Base-by-base conservation (phyloP, 1,140 invertebrate genomes). In the Aphelenchoides besseyi region DNA sequence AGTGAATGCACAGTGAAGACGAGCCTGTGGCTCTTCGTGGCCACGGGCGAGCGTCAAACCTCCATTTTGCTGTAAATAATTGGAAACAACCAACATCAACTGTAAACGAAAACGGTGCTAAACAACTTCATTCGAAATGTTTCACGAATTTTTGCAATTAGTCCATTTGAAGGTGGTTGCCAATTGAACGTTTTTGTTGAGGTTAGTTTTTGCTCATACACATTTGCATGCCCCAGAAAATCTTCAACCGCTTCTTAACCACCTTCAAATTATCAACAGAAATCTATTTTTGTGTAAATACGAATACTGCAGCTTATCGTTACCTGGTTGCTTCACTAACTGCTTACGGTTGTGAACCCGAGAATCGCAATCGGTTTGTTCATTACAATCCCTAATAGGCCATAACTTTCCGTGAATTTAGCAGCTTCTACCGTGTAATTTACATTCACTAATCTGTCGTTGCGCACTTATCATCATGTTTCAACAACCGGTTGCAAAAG, bases 401-500 rank as follows among this genome's bases (percentile, higher is more conserved):
- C 18, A 5, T 33, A 59, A 59, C 18, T 28, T 33, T 59, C 32
- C 55, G 26, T 23, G 18, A 8, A 5, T 59, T 59, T 59, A 59
- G 55, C 18, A 5, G 5, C 18, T 23, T 29, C 26, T 33, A 59
- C 18, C 26, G 18, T 8, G 5, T 23, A 12, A 8, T 53, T 37
- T 33, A 32, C 36, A 16, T 37, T 1, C 32, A 66, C 63, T 66
- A n/a, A 61, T 18, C 59, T 61, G n/a, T 18, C n/a, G 59, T 18
- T 53, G 16, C 12, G 1, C 1, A 33, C 16, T 37, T 30, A 36
- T 32, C 36, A 16, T 12, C 63, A 83, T 83, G 81, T 75, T 83
- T 37, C 79, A 85, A 73, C 80, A 83, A 70, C 81, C 81, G 36
- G 81, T 83, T n/a, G 78, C 69, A 5, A 76, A 81, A 64, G 82